A percentile compares a stretch with the other conserved stretches of the same genome.
Evolutionary conservation across 2,113 vertebrate species (phyloP).

Genomic region (human): GRCh38 chr2:59723001-59723500

Average conservation of each 20-base stretch:
- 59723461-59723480: conserved; percentile 4
- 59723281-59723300: not conserved
- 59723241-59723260: not conserved
- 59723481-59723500: not conserved
- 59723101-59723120: not conserved
- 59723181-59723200: not conserved
- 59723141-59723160: not conserved
- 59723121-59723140: not conserved
- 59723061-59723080: not conserved
- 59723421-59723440: not conserved
- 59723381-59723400: not conserved
- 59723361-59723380: not conserved
- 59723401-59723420: not conserved
- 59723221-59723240: not conserved
- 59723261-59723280: not conserved
- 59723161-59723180: not conserved
- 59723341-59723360: not conserved
- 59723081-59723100: not conserved
- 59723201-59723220: not conserved
- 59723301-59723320: not conserved
- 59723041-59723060: not conserved
- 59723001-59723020: not conserved
- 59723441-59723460: not conserved
- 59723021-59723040: not conserved
- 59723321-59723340: not conserved